A percentile compares a stretch with the other conserved stretches of the same genome.
These are phyloP conservation scores for Leptopilina myrica DNA, from an alignment of 2,888 invertebrate species.

Conservation along the genomic window DNA sequence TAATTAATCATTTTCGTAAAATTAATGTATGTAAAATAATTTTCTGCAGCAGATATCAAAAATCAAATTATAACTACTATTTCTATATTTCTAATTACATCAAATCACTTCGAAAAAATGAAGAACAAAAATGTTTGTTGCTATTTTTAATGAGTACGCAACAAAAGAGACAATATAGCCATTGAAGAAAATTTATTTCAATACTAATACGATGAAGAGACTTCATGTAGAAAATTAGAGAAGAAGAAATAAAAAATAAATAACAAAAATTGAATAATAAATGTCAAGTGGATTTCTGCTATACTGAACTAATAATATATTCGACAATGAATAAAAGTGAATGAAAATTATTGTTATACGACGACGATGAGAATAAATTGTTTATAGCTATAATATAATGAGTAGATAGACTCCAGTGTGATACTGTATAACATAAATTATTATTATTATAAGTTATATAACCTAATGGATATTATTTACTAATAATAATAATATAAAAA, in stretches of 20 bases:
- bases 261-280: background rate
- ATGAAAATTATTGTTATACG: constrained; percentile 28
- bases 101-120: too few species aligned
- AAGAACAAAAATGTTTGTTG: background rate
- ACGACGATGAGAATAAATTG: constrained; percentile 54
- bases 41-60: too few species aligned
- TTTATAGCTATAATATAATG: constrained; percentile 55
- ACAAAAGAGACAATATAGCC: background rate
- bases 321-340: background rate
- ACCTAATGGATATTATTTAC: background rate
- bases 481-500: constrained; percentile 53
- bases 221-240: constrained; percentile 9
- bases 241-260: background rate
- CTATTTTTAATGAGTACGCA: background rate
- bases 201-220: background rate
- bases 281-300: constrained; percentile 8
- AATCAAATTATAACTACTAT: background rate
- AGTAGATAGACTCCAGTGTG: constrained; percentile 48
- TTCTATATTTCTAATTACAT: background rate
- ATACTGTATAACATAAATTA: constrained; percentile 1
- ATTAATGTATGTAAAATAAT: too few species aligned
- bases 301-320: constrained; percentile 17
- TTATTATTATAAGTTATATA: constrained; percentile 1
- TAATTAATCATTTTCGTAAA: too few species aligned
- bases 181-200: background rate